A percentile compares a stretch with the other conserved stretches of the same genome.
These are phyloP conservation scores for Lycocerus yunnanus DNA, from an alignment of 2,888 invertebrate species.

Conservation along the genomic window DNA sequence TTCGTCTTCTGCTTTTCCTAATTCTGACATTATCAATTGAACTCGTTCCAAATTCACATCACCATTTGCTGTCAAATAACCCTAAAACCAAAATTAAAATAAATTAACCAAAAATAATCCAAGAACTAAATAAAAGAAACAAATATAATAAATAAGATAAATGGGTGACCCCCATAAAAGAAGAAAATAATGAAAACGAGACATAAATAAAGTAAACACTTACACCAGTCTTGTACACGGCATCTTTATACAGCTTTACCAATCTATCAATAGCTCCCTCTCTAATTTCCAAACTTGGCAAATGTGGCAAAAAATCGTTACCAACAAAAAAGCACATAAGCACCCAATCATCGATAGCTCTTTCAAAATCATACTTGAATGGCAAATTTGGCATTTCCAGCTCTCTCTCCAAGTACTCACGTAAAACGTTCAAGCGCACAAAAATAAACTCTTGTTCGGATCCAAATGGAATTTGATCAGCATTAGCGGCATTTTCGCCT, in stretches of 20 bases:
- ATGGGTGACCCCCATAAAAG: no score
- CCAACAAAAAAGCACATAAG: conserved; percentile 99
- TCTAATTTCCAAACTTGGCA: conserved; percentile 96
- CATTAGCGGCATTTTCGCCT: conserved; percentile 53
- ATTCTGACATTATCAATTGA: conserved; percentile 91
- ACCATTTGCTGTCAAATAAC: conserved; percentile 94
- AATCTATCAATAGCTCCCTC: conserved; percentile 96
- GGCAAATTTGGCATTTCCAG: conserved; percentile 90
- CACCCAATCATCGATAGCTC: conserved; percentile 97
- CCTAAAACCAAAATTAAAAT: conserved; percentile 59
- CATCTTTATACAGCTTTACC: conserved; percentile 90
- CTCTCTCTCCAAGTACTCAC: conserved; percentile 92
- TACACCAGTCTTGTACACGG: conserved; percentile 90
- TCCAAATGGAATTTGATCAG: conserved; percentile 65
- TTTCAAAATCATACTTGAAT: conserved; percentile 92
- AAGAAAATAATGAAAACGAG: no score
- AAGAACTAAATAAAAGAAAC: no score
- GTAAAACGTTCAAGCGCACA: conserved; percentile 87
- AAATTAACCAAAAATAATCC: conserved; percentile 5
- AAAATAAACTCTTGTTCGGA: conserved; percentile 89
- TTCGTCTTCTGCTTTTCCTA: conserved; percentile 94
- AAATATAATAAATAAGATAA: no score
- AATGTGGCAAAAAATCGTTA: conserved; percentile 97
- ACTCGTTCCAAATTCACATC: conserved; percentile 91
- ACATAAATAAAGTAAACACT: conserved; percentile 43